Percentiles rank a stretch among this genome's conserved stretches.
Evolutionary conservation across 2,113 vertebrate genomes (phyloP).

Genomic region (Takifugu flavidus): DNA sequence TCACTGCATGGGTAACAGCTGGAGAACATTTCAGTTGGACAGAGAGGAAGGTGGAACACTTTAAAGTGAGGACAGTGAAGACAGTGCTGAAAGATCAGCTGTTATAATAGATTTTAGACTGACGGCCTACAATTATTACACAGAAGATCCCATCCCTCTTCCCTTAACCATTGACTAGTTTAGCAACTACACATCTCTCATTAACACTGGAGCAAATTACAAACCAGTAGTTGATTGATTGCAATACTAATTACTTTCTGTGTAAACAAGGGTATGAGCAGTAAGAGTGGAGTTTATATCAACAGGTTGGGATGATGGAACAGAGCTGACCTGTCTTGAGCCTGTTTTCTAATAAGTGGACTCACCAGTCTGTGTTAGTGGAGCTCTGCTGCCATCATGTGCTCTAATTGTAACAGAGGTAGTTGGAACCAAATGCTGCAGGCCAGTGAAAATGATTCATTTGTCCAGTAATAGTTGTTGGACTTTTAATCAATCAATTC

Average conservation of each 20-base stretch:
- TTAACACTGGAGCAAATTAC: too few relatives aligned
- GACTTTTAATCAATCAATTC: too few relatives aligned
- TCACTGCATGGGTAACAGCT: constrained; percentile 64
- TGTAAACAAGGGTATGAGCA: too few relatives aligned
- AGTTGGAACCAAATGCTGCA: background rate
- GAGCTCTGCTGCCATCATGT: constrained; percentile 62
- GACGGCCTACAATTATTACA: too few relatives aligned
- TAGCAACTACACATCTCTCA: background rate
- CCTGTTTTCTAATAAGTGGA: background rate
- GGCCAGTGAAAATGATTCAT: too few relatives aligned
- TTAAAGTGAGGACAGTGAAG: constrained; percentile 31
- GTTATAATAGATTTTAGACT: too few relatives aligned
- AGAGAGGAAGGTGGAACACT: constrained; percentile 42
- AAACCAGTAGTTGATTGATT: too few relatives aligned
- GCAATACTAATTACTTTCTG: background rate
- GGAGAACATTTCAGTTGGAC: constrained; percentile 57
- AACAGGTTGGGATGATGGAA: background rate
- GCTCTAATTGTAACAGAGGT: background rate
- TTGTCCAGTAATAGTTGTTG: too few relatives aligned
- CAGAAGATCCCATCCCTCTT: too few relatives aligned
- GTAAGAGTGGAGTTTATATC: constrained; percentile 4
- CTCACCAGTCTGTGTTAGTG: constrained; percentile 11
- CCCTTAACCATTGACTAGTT: too few relatives aligned
- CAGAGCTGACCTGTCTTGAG: background rate
- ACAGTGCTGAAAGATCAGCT: background rate